Base-by-base conservation (phyloP, 2,797 vertebrate species). In the Danio albolineatus region DNA sequence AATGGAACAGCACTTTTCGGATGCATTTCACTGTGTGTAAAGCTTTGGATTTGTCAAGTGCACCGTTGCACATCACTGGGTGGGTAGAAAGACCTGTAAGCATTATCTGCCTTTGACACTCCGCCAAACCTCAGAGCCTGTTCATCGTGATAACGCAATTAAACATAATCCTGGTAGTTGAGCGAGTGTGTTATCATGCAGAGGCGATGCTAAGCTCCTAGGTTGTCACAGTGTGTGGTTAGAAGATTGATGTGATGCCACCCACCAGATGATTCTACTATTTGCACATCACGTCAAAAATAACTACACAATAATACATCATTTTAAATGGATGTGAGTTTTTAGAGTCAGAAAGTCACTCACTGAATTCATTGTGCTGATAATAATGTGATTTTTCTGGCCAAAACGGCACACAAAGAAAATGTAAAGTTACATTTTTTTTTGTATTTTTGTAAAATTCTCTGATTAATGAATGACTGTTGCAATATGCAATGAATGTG, bases 71-170 rank as follows among this genome's bases (percentile, higher is more conserved):
- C 87, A 91, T 90, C 88, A 90, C 83, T 77, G 82, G 88, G 87
- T 87, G 84, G 86, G 91, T 69, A 90, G 88, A 87, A 89, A 90
- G 88, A 85, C 87, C 90, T 89, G 88, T 91, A 92, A 89, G 86
- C 87, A 84, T 76, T 84, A 88, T 87, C 88, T 91, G 89, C 79
- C 80, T 90, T 79, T 89, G 90, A 91, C 75, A 89, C 74, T 67
- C 67, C 8, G 86, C 90, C 90, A 92, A 90, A 87, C 90, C 90
- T 91, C 89, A 88, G 79, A 87, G 88, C 64, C 82, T 87, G 87
- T 88, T 87, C 88, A 87, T 90, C 91, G 89, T 90, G 88, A 92
- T 85, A 86, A 91, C 89, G 88, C 89, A 90, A 91, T 92, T 90
- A 92, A 88, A 91, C 79, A 75, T 87, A 90, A 90, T 89, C 86